Conservation (phyloP, 2,888 invertebrate genomes). For the Parelbella ahira region DNA sequence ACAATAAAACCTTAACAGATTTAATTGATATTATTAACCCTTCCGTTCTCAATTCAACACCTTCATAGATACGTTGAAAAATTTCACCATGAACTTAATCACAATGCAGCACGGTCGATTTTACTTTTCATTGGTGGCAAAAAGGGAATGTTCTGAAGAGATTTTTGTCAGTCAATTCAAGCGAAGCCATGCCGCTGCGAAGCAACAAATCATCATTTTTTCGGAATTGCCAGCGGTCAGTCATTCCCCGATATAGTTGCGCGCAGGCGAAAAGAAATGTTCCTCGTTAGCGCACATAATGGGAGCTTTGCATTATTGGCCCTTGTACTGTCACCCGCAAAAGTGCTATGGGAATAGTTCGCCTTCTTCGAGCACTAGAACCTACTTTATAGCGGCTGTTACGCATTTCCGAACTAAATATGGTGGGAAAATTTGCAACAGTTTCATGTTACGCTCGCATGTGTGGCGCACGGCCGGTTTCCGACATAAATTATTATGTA, state of each 20-base stretch:
- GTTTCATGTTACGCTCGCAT: conserved; percentile 22
- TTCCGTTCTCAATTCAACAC: conserved; percentile 55
- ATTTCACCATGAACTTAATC: not conserved
- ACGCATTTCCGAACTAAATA: conserved; percentile 29
- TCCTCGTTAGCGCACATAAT: conserved; percentile 69
- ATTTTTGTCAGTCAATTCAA: conserved; percentile 74
- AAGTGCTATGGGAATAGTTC: conserved; percentile 36
- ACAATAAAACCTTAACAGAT: conserved; percentile 65
- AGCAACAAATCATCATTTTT: conserved; percentile 76
- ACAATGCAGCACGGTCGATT: not conserved
- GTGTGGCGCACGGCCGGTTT: conserved; percentile 15
- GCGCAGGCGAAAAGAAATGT: conserved; percentile 56
- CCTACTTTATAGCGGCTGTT: conserved; percentile 23
- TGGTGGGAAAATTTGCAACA: conserved; percentile 28
- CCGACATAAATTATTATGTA: conserved; percentile 20
- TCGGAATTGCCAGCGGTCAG: conserved; percentile 47
- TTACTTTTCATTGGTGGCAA: not conserved
- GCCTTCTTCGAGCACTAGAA: conserved; percentile 10
- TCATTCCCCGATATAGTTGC: conserved; percentile 54
- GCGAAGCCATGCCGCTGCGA: conserved; percentile 55
- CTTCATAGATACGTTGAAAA: conserved; percentile 27
- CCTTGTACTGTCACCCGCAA: conserved; percentile 44
- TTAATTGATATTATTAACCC: conserved; percentile 67
- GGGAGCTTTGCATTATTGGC: conserved; percentile 62
- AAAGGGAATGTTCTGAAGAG: conserved; percentile 35